A percentile compares a stretch with the other conserved stretches of the same genome.
phyloP scores from a whole-genome alignment of 92 coral and sea anemone species.

The Isaurus tuberculatus region DNA sequence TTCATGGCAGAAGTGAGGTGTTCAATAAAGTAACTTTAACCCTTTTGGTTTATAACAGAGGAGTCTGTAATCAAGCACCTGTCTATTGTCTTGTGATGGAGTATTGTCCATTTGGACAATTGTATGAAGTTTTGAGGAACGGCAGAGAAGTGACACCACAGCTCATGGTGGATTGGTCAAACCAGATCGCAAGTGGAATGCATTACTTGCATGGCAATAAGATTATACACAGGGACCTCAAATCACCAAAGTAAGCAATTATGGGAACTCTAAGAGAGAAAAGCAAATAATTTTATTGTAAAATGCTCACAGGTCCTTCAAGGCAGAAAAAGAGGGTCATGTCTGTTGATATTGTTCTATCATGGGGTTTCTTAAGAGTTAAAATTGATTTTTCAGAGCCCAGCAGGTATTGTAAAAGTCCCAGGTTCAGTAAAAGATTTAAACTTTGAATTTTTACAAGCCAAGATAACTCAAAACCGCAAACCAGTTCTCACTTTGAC shows the following conservation, averaged over 20 bases:
- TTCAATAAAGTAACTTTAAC: neutral
- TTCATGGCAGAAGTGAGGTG: neutral
- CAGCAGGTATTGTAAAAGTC: too few species aligned
- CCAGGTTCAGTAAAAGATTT: too few species aligned
- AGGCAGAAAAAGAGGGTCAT: too few species aligned
- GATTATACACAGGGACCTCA: constrained; percentile 86
- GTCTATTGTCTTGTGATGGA: constrained; percentile 90
- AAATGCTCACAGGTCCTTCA: too few species aligned
- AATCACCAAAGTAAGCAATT: constrained; percentile 81
- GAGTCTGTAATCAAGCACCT: constrained; percentile 88
- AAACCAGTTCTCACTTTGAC: too few species aligned
- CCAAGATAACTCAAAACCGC: too few species aligned
- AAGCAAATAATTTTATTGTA: too few species aligned
- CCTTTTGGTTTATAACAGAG: constrained; percentile 51
- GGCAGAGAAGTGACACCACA: constrained; percentile 86
- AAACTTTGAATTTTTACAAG: too few species aligned
- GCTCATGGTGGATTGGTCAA: constrained; percentile 79
- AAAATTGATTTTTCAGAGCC: too few species aligned
- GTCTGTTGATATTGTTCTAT: too few species aligned
- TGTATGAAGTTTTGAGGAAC: constrained; percentile 86
- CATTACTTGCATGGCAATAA: constrained; percentile 83
- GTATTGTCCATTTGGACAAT: constrained; percentile 84
- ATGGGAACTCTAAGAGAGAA: too few species aligned
- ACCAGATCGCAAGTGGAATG: constrained; percentile 92
- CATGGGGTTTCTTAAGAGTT: too few species aligned